phyloP scores from a whole-genome alignment of 2,888 invertebrate genomes.

The Hololepta plana region DNA sequence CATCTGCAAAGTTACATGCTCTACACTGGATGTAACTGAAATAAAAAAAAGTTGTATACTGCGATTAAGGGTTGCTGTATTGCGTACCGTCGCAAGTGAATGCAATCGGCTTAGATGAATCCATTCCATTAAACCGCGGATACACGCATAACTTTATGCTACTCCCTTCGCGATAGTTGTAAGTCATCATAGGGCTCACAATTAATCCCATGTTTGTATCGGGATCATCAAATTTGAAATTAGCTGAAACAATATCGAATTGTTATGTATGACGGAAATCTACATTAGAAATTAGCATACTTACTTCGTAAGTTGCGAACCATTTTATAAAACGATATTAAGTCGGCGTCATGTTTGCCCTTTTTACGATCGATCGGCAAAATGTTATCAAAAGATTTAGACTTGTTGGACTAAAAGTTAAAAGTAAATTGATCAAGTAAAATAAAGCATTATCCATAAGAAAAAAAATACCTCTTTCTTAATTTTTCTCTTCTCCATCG shows the following conservation, averaged over 20 bases:
- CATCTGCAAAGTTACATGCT: slow-evolving; percentile 70
- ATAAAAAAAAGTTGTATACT: slow-evolving; percentile 13
- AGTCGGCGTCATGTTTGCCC: slow-evolving; percentile 44
- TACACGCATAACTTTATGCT: slow-evolving; percentile 81
- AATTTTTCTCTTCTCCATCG: slow-evolving; percentile 27
- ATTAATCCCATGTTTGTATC: slow-evolving; percentile 77
- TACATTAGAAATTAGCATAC: slow-evolving; percentile 17
- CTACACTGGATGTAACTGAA: slow-evolving; percentile 71
- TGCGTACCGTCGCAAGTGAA: slow-evolving; percentile 87
- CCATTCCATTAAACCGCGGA: slow-evolving; percentile 31
- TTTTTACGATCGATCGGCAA: slow-evolving; percentile 36
- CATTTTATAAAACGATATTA: slow-evolving; percentile 69
- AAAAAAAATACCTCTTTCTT: slow-evolving; percentile 3
- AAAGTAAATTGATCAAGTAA: not conserved
- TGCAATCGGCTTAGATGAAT: slow-evolving; percentile 42
- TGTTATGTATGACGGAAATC: not conserved
- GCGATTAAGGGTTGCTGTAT: not conserved
- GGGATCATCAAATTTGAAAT: slow-evolving; percentile 55
- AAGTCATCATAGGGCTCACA: slow-evolving; percentile 71
- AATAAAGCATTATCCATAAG: no score
- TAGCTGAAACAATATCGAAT: slow-evolving; percentile 29
- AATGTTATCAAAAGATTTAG: slow-evolving; percentile 58
- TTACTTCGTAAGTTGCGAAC: slow-evolving; percentile 61
- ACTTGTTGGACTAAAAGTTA: no score
- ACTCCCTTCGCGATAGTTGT: slow-evolving; percentile 54